Base-by-base conservation (phyloP, 1,140 invertebrate species). In the Lordiphosa mommai region DNA sequence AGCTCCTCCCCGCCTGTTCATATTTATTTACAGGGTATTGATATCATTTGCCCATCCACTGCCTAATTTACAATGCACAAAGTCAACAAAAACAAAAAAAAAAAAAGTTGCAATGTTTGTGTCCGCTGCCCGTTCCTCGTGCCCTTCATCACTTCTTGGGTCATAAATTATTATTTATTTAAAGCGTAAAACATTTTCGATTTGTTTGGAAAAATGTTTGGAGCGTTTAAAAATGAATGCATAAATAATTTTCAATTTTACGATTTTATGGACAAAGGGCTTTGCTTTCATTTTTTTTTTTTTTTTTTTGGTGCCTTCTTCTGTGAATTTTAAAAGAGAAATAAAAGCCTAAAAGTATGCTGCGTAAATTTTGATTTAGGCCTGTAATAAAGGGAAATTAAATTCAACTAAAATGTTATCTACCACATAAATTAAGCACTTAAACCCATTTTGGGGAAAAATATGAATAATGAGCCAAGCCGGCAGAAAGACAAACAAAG, bases 401-500 rank as follows among this genome's bases (percentile, higher is more conserved):
- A 63, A 63, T 61, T 47, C 60, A 23, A 30, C 46, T 32, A 23
- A 23, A 23, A 23, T 23, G 20, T 23, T 23, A 23, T 23, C 20
- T 23, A 46, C 46, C 52, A 67, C 70, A 65, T 73, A 72, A 72
- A 73, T 73, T 67, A 73, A 72, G 61, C 69, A 73, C 70, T 72
- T 67, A 72, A 61, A 37, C 20, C 20, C 20, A 23, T 23, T 23
- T 6, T 6, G 20, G 5, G 16, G 16, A 1, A 17, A 17, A 17
- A 23, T 23, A 41, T 56, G 56, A 65, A 65, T 48, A 50, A 66
- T 66, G 49, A 43, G 27, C 37, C 49, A 51, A 51, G 40, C 37
- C 34, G 46, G 23, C 36, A 51, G 20, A 43, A 73, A 73, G 55
- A 74, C 61, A 72, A 72, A 77, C 57, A 63, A 40, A 43, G 55